Conservation (phyloP, 1,140 invertebrate genomes). For the Rhagoletis pomonella region DNA sequence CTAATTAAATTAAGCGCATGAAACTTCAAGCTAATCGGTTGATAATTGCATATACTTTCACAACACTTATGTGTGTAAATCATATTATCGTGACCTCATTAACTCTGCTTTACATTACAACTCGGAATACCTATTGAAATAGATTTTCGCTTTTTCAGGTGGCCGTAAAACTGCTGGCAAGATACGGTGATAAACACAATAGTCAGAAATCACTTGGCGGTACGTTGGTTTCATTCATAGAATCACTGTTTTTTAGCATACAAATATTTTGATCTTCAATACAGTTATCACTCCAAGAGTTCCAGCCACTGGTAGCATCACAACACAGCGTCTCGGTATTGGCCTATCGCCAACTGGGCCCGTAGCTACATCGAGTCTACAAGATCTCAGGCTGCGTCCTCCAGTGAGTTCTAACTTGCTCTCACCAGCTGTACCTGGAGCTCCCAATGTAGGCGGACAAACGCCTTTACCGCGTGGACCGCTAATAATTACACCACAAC, state of each 20-base stretch:
- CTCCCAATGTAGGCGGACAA: background rate
- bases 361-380: background rate
- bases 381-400: background rate
- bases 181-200: constrained; percentile 68
- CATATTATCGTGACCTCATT: too few species aligned
- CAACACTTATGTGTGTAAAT: too few species aligned
- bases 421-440: background rate
- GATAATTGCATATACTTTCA: too few species aligned
- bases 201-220: constrained; percentile 32
- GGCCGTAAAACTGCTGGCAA: constrained; percentile 69
- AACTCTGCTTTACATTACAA: too few species aligned
- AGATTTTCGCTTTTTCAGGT: constrained; percentile 54
- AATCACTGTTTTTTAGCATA: background rate
- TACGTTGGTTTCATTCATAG: background rate
- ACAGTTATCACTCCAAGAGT: background rate
- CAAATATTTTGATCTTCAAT: background rate
- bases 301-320: background rate
- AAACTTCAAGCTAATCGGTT: too few species aligned
- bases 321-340: constrained; percentile 25
- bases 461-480: background rate
- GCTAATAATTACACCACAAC: constrained; percentile 23
- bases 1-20: too few species aligned
- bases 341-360: constrained; percentile 4
- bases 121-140: too few species aligned
- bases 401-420: background rate